Conservation (phyloP, 2,113 vertebrate species). For the Pelecanoides urinatrix region DNA sequence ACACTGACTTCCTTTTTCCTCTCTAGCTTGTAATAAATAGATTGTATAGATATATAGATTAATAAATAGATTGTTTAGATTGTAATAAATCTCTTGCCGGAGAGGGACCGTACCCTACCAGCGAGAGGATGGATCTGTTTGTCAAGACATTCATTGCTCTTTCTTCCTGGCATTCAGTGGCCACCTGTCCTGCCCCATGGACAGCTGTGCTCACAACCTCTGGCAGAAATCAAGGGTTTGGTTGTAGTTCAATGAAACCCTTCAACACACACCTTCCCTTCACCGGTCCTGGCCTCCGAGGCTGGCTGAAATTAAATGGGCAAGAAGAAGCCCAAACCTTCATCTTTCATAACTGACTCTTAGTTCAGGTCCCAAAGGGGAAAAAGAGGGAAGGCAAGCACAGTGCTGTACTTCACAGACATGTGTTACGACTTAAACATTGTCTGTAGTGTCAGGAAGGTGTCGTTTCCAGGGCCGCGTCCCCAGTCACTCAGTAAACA, state of each 20-base stretch:
- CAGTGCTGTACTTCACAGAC: background rate
- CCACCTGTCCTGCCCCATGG: background rate
- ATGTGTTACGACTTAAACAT: background rate
- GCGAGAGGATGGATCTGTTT: background rate
- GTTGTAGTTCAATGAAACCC: background rate
- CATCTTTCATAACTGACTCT: background rate
- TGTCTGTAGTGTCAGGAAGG: background rate
- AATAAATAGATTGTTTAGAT: background rate
- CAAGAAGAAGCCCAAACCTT: background rate
- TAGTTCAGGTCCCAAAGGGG: background rate
- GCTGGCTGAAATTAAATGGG: background rate
- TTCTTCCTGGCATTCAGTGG: background rate
- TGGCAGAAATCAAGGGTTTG: background rate
- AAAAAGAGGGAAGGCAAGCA: background rate
- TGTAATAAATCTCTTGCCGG: background rate
- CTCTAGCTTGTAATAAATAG: background rate
- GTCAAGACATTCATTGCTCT: background rate
- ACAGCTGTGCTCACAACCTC: background rate
- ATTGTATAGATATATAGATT: background rate
- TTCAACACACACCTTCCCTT: background rate
- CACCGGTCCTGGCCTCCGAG: background rate
- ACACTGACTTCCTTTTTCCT: conserved; percentile 32
- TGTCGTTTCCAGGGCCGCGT: background rate
- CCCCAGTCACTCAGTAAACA: background rate
- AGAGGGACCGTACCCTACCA: background rate